These are phyloP conservation scores for Mellilla xanthometata DNA, from an alignment of 2,888 invertebrate genomes.

Conservation along the genomic window DNA sequence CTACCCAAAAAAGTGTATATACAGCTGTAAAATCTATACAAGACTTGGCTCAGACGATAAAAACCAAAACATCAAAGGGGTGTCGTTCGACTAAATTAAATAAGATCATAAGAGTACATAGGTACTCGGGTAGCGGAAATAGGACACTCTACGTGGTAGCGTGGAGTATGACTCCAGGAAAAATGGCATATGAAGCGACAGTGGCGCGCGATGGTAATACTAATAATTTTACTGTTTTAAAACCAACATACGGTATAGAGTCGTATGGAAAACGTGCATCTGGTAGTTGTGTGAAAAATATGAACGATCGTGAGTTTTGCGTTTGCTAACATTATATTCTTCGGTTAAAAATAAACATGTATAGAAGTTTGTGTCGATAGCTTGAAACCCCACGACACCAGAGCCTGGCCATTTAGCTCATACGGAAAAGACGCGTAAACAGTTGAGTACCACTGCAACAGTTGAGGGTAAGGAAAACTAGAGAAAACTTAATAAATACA, in stretches of 20 bases:
- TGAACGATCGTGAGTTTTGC: slow-evolving; percentile 48
- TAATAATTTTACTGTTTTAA: slow-evolving; percentile 68
- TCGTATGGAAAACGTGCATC: neutral
- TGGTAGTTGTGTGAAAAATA: slow-evolving; percentile 47
- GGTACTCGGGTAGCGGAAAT: slow-evolving; percentile 52
- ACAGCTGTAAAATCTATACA: slow-evolving; percentile 56
- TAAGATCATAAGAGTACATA: slow-evolving; percentile 66
- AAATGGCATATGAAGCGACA: slow-evolving; percentile 86
- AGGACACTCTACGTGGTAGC: slow-evolving; percentile 81
- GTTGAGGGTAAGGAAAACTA: no score
- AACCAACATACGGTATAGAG: slow-evolving; percentile 72
- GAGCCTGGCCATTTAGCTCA: no score
- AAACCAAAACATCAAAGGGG: slow-evolving; percentile 49
- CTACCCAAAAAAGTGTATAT: slow-evolving; percentile 67
- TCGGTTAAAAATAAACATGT: no score
- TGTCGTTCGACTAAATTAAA: slow-evolving; percentile 79
- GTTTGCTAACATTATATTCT: slow-evolving; percentile 42
- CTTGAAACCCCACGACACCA: no score
- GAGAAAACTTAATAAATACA: no score
- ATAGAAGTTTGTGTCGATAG: no score
- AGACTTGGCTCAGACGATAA: slow-evolving; percentile 35
- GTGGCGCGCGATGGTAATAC: slow-evolving; percentile 67
- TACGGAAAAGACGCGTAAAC: no score
- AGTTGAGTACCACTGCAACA: no score
- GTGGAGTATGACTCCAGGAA: slow-evolving; percentile 84